Conservation (phyloP, 1,140 invertebrate species). For the Thaumatotibia leucotreta region DNA sequence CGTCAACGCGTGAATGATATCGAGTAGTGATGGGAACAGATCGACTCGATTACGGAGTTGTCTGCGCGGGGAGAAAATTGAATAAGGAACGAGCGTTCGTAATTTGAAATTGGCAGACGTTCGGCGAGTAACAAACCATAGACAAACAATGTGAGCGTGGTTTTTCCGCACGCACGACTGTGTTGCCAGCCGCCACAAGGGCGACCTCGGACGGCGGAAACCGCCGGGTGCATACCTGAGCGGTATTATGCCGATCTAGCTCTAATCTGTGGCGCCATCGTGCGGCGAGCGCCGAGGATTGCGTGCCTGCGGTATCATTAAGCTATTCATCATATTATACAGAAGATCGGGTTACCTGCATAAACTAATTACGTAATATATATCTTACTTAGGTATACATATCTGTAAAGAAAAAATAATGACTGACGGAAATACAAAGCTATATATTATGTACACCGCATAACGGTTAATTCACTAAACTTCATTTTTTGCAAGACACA, state of each 20-base stretch:
- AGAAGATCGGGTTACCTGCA: not conserved
- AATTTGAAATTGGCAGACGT: not conserved
- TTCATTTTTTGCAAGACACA: too few species aligned
- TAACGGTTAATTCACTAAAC: too few species aligned
- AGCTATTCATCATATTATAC: not conserved
- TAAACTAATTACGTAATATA: not conserved
- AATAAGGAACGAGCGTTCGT: not conserved
- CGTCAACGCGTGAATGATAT: not conserved
- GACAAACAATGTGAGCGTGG: not conserved
- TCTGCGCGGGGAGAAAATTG: not conserved
- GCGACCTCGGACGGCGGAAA: not conserved
- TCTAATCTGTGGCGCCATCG: not conserved
- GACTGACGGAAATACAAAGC: too few species aligned
- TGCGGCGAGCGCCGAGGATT: not conserved
- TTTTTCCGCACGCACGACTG: slow-evolving; percentile 2
- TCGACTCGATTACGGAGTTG: not conserved
- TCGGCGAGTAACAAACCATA: not conserved
- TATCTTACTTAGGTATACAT: too few species aligned
- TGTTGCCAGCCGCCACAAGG: not conserved
- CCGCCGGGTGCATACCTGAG: not conserved
- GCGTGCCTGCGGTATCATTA: not conserved
- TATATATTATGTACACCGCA: too few species aligned
- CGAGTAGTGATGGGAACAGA: not conserved
- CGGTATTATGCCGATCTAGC: not conserved
- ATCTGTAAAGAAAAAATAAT: too few species aligned